Base-by-base conservation (phyloP, 2,113 vertebrate species). In the Malurus elegans region DNA sequence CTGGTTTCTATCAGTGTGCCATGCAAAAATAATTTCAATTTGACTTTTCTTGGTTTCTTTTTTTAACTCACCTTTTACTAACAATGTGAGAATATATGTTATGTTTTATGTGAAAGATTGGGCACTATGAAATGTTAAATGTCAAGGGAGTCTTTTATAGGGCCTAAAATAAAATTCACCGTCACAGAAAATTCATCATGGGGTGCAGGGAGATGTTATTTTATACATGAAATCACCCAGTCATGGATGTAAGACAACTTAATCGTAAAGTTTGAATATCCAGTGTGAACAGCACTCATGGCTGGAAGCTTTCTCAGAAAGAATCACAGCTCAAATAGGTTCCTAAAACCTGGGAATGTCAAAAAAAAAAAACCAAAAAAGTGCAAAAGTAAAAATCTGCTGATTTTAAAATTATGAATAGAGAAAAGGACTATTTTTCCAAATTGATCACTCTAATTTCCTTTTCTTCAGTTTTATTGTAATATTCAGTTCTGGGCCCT, bases 251-350 rank as follows among this genome's bases (percentile, higher is more conserved):
- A 50, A 82, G 50, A 79, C 66, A 82, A 51, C 7, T 85, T 67
- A 71, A 54, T 70, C 42, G 50, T 40, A 57, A 90, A 61, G 7
- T 26, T 61, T 69, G 19, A 89, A 48, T 48, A 48, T 7, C 13
- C 3, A 0, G 3, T 8, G 2, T 45, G 31, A 72, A 45, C 7
- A 34, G 6, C 10, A 23, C 3, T 67, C n/a, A 17, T 40, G 2
- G 0, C 32, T 67, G 34, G 38, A 84, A 82, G 15, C 2, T 72
- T 82, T 90, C 48, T 51, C 24, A 72, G 45, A 65, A 64, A 61
- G 31, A 75, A 12, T 4, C 18, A 23, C n/a, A 85, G 11, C 2
- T 88, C 53, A 90, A 29, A 26, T 5, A 76, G 16, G 12, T 81
- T 90, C 48, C 45, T 82, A 38, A 82, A 84, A 26, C 7, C 8